Conservation (phyloP, 2,888 invertebrate species). For the Brenthis daphne region DNA sequence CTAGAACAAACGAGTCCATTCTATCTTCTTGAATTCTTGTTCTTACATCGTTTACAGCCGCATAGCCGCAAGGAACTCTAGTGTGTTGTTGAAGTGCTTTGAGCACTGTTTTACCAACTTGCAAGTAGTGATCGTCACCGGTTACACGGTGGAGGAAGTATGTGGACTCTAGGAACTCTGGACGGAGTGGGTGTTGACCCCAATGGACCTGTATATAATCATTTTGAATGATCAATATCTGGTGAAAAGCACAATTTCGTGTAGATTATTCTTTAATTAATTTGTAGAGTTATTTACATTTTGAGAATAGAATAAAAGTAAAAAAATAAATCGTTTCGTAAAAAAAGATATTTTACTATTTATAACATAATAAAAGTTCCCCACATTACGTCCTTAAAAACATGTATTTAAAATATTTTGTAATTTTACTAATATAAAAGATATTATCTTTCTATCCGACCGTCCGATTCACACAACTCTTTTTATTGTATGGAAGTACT, state of each 20-base stretch:
- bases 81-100: slow-evolving; percentile 95
- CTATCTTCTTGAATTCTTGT: slow-evolving; percentile 95
- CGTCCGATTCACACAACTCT: too few species aligned
- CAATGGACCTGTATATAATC: slow-evolving; percentile 90
- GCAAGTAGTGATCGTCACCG: slow-evolving; percentile 96
- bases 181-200: slow-evolving; percentile 98
- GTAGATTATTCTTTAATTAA: too few species aligned
- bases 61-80: slow-evolving; percentile 97
- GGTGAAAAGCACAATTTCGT: too few species aligned
- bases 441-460: too few species aligned
- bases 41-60: slow-evolving; percentile 97
- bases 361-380: too few species aligned
- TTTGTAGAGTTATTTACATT: too few species aligned
- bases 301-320: too few species aligned
- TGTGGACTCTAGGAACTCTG: slow-evolving; percentile 98
- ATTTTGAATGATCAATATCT: background rate
- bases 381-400: background rate
- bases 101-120: slow-evolving; percentile 93
- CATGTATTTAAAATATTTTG: background rate
- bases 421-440: background rate
- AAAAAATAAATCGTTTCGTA: too few species aligned
- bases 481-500: too few species aligned
- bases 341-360: too few species aligned
- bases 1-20: slow-evolving; percentile 98
- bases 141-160: slow-evolving; percentile 98